Conservation (phyloP, 2,113 vertebrate species). For the Lepidothrix coronata region DNA sequence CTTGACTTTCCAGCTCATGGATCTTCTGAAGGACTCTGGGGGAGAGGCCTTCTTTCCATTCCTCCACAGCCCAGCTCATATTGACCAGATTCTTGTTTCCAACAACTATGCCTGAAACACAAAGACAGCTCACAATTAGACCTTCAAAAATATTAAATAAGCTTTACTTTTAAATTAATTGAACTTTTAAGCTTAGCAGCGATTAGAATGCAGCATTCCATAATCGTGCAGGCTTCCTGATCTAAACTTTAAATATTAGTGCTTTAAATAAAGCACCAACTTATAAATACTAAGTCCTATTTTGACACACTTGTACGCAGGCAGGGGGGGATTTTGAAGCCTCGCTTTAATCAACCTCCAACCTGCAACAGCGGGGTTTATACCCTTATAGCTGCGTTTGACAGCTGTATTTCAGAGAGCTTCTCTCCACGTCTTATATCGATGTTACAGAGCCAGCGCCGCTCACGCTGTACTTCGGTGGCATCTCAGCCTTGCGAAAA, state of each 20-base stretch:
- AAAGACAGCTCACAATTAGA: background rate
- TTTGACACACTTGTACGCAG: background rate
- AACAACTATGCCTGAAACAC: background rate
- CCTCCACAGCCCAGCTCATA: constrained; percentile 94
- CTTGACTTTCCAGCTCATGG: constrained; percentile 87
- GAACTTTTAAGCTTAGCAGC: background rate
- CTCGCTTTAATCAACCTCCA: background rate
- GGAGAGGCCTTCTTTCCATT: constrained; percentile 93
- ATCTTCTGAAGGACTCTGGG: constrained; percentile 89
- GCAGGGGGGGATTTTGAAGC: background rate
- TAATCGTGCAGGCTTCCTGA: background rate
- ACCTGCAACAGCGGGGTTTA: background rate
- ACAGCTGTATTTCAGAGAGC: background rate
- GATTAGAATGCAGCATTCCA: background rate
- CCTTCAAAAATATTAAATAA: background rate
- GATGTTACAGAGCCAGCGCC: background rate
- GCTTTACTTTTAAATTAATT: accelerated
- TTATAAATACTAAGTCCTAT: background rate
- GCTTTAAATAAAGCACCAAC: background rate
- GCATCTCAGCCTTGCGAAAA: background rate
- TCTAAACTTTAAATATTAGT: background rate
- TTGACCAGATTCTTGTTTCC: background rate
- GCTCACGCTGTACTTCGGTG: accelerated
- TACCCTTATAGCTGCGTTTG: background rate
- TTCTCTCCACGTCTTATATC: background rate